Conservation (phyloP, 2,888 invertebrate species). For the Silvanus unidentatus region DNA sequence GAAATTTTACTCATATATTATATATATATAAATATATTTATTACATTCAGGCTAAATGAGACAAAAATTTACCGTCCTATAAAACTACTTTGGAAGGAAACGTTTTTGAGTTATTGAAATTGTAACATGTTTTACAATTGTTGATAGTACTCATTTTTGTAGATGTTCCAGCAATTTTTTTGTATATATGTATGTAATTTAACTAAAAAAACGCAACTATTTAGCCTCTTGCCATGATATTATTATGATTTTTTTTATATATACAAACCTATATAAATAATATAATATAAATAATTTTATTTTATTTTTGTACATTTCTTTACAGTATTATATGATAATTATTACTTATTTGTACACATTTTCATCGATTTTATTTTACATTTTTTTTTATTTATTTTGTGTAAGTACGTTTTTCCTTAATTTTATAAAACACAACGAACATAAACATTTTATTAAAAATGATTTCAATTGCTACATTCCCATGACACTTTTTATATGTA, state of each 20-base stretch:
- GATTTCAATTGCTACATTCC: background rate
- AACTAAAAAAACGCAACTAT: conserved; percentile 27
- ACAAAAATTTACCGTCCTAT: conserved; percentile 27
- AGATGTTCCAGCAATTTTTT: conserved; percentile 30
- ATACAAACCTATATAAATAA: conserved; percentile 9
- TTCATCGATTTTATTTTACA: background rate
- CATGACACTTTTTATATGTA: background rate
- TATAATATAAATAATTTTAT: conserved; percentile 7
- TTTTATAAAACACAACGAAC: conserved; percentile 3
- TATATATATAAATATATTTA: conserved; percentile 10
- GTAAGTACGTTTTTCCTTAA: conserved; percentile 6
- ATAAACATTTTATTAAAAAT: too few species aligned
- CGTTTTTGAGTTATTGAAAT: too few species aligned
- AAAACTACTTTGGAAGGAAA: too few species aligned
- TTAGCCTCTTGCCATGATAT: conserved; percentile 31
- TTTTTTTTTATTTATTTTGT: conserved; percentile 14
- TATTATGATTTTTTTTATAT: conserved; percentile 13
- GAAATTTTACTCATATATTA: conserved; percentile 25
- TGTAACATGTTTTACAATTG: too few species aligned
- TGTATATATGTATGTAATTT: conserved; percentile 36
- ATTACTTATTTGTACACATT: background rate
- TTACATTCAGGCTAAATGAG: conserved; percentile 22
- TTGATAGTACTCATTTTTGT: conserved; percentile 15
- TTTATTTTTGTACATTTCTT: conserved; percentile 36
- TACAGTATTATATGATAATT: conserved; percentile 32